Conservation (phyloP, 2,797 vertebrate genomes). For the Karalla daura region DNA sequence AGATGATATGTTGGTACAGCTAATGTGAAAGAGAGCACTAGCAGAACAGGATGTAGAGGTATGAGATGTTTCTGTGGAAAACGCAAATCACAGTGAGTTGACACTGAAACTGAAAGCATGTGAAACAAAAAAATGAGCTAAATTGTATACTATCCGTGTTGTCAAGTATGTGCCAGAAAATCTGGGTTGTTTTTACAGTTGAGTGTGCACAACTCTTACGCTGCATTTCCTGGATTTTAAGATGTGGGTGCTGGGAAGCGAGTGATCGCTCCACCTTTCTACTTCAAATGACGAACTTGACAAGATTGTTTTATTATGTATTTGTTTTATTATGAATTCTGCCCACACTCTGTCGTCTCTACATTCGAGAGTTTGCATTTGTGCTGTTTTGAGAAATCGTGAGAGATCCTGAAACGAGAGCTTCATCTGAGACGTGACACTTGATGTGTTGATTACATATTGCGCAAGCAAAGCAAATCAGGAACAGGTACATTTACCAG, state of each 20-base stretch:
- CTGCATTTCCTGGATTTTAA: not conserved
- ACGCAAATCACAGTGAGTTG: conserved; percentile 40
- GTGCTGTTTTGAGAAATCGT: not conserved
- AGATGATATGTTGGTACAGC: not conserved
- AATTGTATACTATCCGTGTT: conserved; percentile 21
- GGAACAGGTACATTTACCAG: not conserved
- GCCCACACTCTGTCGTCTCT: not conserved
- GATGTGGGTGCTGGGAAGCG: not conserved
- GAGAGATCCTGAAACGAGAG: not conserved
- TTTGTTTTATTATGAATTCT: not conserved
- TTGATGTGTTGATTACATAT: conserved; percentile 7
- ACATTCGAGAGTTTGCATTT: not conserved
- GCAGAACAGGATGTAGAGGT: conserved; percentile 12
- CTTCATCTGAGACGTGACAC: no score
- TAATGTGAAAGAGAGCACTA: conserved; percentile 36
- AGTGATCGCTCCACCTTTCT: not conserved
- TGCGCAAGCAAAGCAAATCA: conserved; percentile 4
- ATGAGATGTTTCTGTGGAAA: conserved; percentile 52
- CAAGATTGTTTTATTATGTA: not conserved
- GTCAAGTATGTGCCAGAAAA: conserved; percentile 12
- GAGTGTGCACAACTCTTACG: conserved; percentile 17
- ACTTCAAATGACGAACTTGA: not conserved
- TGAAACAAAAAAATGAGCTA: conserved; percentile 44
- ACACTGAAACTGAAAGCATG: conserved; percentile 42
- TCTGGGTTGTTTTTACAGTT: conserved; percentile 37